Conservation (phyloP, 2,113 vertebrate species). For the Terrapene triunguis region DNA sequence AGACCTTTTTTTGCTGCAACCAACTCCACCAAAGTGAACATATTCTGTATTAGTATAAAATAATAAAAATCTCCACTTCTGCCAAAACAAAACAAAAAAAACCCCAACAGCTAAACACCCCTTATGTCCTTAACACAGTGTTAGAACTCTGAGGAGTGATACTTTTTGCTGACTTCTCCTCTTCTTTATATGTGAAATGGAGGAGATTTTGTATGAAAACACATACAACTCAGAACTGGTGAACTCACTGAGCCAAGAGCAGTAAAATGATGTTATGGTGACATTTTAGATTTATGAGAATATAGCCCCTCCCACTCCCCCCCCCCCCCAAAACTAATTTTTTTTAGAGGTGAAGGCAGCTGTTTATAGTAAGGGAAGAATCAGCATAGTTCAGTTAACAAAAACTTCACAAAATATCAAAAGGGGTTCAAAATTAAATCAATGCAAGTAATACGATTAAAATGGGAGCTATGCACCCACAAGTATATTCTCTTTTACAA, state of each 20-base stretch:
- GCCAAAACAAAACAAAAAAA: not conserved
- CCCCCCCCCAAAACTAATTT: not conserved
- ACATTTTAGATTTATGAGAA: not conserved
- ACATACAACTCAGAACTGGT: not conserved
- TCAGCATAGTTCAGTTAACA: not conserved
- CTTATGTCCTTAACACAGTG: not conserved
- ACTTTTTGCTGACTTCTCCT: not conserved
- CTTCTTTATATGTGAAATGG: rapidly evolving
- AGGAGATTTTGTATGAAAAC: not conserved
- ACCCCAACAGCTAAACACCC: not conserved
- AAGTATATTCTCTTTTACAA: not conserved
- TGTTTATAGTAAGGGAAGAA: not conserved
- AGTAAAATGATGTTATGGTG: not conserved
- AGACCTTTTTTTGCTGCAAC: not conserved
- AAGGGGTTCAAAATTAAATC: not conserved
- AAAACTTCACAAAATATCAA: not conserved
- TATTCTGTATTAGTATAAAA: not conserved
- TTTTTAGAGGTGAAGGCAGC: not conserved
- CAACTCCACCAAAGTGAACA: not conserved
- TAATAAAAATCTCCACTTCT: not conserved
- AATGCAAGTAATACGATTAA: not conserved
- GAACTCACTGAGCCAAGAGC: not conserved
- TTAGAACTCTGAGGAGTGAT: not conserved
- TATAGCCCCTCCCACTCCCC: not conserved
- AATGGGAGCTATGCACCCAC: not conserved